These are phyloP conservation scores for Andrena hattorfiana DNA, from an alignment of 2,888 invertebrate genomes.

Conservation along the genomic window DNA sequence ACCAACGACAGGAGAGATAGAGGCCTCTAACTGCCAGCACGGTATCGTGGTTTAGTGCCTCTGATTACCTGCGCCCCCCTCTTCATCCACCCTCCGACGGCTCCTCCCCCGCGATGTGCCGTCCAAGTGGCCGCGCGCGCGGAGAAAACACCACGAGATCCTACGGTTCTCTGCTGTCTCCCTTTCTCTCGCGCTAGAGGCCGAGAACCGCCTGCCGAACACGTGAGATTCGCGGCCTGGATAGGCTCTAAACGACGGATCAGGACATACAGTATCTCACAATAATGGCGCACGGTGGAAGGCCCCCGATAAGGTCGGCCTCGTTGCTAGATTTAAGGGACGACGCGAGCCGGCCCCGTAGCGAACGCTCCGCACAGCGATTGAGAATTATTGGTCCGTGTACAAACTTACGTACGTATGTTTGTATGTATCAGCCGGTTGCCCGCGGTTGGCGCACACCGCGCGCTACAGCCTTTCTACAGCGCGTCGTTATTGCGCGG, in stretches of 20 bases:
- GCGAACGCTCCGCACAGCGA: slow-evolving; percentile 57
- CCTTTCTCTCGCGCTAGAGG: slow-evolving; percentile 18
- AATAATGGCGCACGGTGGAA: slow-evolving; percentile 73
- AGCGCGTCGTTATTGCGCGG: slow-evolving; percentile 48
- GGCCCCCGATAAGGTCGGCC: slow-evolving; percentile 71
- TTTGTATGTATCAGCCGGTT: slow-evolving; percentile 3
- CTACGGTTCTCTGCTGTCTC: background rate
- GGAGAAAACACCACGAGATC: background rate
- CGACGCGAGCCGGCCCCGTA: slow-evolving; percentile 50
- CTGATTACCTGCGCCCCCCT: slow-evolving; percentile 78
- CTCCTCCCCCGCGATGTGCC: slow-evolving; percentile 55
- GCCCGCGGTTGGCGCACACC: background rate
- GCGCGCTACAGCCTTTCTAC: slow-evolving; percentile 6
- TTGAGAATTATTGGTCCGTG: slow-evolving; percentile 71
- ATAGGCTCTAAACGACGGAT: slow-evolving; percentile 74
- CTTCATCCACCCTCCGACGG: slow-evolving; percentile 9
- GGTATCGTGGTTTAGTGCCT: slow-evolving; percentile 84
- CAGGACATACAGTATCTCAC: slow-evolving; percentile 73
- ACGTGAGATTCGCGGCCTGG: slow-evolving; percentile 69
- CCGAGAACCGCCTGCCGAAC: slow-evolving; percentile 57
- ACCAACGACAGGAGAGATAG: slow-evolving; percentile 80
- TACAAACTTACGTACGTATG: slow-evolving; percentile 26
- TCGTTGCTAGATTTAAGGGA: slow-evolving; percentile 74
- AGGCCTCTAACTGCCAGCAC: slow-evolving; percentile 78
- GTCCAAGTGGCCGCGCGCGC: slow-evolving; percentile 36